These are phyloP conservation scores for Drosophila varians DNA, from an alignment of 1,140 invertebrate species.

Conservation along the genomic window DNA sequence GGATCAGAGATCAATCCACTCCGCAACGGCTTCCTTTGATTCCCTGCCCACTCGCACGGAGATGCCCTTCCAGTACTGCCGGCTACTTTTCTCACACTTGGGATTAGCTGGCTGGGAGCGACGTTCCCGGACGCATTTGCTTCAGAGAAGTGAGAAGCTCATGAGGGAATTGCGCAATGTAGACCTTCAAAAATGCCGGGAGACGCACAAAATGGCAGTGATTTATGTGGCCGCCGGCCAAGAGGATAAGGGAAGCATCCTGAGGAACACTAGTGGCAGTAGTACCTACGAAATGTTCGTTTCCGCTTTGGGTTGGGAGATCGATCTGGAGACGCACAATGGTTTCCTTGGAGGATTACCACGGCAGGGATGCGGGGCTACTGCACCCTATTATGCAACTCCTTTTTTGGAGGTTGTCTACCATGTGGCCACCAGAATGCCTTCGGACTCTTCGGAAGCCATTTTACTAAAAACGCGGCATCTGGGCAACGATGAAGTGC, in stretches of 20 bases:
- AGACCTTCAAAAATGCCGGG: conserved; percentile 95
- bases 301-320: conserved; percentile 97
- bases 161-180: conserved; percentile 96
- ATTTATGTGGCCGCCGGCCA: conserved; percentile 99
- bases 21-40: conserved; percentile 64
- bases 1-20: conserved; percentile 69
- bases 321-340: conserved; percentile 96
- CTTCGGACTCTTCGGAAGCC: conserved; percentile 92
- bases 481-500: conserved; percentile 99
- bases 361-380: conserved; percentile 95
- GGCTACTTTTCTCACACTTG: conserved; percentile 94
- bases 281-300: conserved; percentile 97
- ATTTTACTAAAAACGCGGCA: conserved; percentile 97
- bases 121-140: conserved; percentile 91
- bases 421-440: conserved; percentile 99
- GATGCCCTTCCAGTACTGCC: conserved; percentile 91
- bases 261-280: conserved; percentile 93
- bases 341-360: conserved; percentile 98
- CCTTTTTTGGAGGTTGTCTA: conserved; percentile 95
- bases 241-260: conserved; percentile 97
- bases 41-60: conserved; percentile 70
- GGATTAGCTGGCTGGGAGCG: conserved; percentile 96
- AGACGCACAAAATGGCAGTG: conserved; percentile 99
- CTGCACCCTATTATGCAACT: conserved; percentile 98
- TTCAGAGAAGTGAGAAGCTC: conserved; percentile 95